Conservation (phyloP, 2,113 vertebrate species). For the Sisor rabdophorus region DNA sequence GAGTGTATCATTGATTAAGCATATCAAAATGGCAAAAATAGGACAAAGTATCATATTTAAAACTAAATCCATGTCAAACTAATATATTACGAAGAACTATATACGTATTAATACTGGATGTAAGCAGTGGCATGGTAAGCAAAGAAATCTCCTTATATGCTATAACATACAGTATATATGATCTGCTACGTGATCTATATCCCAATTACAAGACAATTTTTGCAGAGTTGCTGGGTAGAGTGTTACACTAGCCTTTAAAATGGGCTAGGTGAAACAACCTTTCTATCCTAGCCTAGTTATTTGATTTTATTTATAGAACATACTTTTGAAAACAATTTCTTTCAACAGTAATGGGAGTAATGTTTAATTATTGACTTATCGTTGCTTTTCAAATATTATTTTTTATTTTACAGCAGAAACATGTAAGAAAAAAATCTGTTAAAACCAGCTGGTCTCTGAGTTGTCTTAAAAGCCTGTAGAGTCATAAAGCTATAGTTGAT, state of each 20-base stretch:
- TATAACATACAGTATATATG: background rate
- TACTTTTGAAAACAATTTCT: too few species aligned
- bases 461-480: too few species aligned
- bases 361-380: too few species aligned
- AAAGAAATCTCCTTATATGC: background rate
- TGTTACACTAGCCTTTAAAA: background rate
- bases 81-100: background rate
- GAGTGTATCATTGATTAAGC: background rate
- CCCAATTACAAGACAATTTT: background rate
- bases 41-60: background rate
- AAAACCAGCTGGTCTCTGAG: too few species aligned
- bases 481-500: too few species aligned
- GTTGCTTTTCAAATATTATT: too few species aligned
- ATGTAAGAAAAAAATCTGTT: too few species aligned
- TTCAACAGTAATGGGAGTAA: too few species aligned
- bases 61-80: background rate
- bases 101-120: background rate
- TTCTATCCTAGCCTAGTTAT: conserved; percentile 11
- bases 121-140: background rate
- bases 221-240: background rate
- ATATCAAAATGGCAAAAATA: background rate
- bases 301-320: too few species aligned
- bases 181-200: background rate
- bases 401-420: too few species aligned
- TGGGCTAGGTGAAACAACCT: background rate